Evolutionary conservation across 2,113 vertebrate species (phyloP).

Genomic region (Gambusia holbrooki): DNA sequence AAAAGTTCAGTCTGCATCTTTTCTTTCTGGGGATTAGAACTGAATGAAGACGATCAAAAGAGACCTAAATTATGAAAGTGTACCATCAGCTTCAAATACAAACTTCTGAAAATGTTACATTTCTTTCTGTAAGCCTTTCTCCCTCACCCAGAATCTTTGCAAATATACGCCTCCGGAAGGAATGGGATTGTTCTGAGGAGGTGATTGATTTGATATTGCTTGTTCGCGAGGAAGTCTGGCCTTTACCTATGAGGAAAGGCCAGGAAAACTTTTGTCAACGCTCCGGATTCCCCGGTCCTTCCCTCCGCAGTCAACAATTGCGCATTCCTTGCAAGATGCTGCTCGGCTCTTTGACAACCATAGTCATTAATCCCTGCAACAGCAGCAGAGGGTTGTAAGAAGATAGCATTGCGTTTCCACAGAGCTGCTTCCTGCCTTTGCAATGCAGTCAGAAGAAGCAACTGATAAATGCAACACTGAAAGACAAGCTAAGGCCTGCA

Average conservation of each 20-base stretch:
- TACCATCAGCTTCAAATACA: background rate
- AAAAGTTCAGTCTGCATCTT: background rate
- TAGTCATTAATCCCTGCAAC: background rate
- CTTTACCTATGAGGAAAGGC: background rate
- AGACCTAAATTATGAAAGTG: constrained; percentile 8
- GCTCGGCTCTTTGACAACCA: background rate
- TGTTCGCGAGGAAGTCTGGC: background rate
- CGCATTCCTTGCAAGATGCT: background rate
- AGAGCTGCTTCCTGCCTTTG: background rate
- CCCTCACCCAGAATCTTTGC: background rate
- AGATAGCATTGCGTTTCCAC: background rate
- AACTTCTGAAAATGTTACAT: background rate
- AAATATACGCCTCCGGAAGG: background rate
- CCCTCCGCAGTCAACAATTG: background rate
- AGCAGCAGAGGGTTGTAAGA: background rate
- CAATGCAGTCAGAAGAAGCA: background rate
- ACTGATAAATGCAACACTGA: background rate
- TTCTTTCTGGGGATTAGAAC: background rate
- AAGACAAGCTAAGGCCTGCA: background rate
- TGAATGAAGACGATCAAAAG: too few relatives aligned
- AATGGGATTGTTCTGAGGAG: background rate
- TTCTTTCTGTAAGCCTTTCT: background rate
- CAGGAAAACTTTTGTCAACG: background rate
- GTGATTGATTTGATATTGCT: background rate
- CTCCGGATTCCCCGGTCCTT: background rate